Evolutionary conservation across 2,888 invertebrate species (phyloP).

Genomic region (Ormyrus pomaceus): DNA sequence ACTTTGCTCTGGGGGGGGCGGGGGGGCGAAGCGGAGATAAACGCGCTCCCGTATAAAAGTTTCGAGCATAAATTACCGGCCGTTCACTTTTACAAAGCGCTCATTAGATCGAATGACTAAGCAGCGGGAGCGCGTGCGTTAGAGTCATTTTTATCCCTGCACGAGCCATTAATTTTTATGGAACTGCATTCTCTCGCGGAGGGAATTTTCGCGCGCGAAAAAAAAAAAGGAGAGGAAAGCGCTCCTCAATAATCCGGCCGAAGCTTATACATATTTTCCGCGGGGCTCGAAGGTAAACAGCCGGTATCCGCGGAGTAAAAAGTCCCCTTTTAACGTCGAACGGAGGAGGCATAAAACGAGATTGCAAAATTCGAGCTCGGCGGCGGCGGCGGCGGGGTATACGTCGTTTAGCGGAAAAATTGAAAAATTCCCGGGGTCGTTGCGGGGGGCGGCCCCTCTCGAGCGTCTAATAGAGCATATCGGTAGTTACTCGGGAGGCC

Average conservation of each 20-base stretch:
- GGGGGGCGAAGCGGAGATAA: too few relatives aligned
- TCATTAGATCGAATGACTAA: too few relatives aligned
- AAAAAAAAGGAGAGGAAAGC: background rate
- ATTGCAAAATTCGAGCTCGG: conserved; percentile 44
- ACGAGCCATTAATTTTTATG: too few relatives aligned
- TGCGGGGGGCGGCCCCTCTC: conserved; percentile 1
- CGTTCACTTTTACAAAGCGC: too few relatives aligned
- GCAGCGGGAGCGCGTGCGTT: too few relatives aligned
- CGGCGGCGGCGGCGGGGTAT: conserved; percentile 8
- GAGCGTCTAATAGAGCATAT: conserved; percentile 42
- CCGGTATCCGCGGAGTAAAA: conserved; percentile 20
- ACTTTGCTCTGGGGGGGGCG: too few relatives aligned
- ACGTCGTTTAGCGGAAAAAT: conserved; percentile 54
- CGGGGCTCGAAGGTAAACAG: too few relatives aligned
- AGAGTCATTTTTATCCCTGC: too few relatives aligned
- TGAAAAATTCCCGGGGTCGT: conserved; percentile 51
- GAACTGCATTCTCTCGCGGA: too few relatives aligned
- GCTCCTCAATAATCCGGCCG: background rate
- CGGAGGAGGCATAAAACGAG: conserved; percentile 52
- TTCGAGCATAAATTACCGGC: background rate
- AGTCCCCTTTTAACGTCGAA: conserved; percentile 24
- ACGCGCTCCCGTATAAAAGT: background rate
- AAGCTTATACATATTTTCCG: too few relatives aligned
- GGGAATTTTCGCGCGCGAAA: background rate
- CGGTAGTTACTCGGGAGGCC: background rate